Evolutionary conservation across 2,888 invertebrate species (phyloP), one percentile per base, ranked within the genome.

Genomic region (Tiliacea aurago): DNA sequence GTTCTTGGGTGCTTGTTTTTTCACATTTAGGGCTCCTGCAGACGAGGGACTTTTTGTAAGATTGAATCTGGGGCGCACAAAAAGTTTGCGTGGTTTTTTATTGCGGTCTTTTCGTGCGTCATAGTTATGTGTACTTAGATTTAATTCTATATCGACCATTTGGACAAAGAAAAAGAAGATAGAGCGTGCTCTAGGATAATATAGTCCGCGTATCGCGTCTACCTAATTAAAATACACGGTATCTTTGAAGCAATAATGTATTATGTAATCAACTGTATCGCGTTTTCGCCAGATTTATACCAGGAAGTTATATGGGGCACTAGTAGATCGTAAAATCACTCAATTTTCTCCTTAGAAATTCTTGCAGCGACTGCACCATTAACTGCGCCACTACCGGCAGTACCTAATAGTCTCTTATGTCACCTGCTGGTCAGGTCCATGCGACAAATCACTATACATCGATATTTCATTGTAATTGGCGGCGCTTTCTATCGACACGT

Each of bases 401-500:
- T 10, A 23, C 41, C 7, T 15, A 33, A 33, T 15, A 13, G 51
- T 53, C 23, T 45, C 15, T 64, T 47, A 71, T 47, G 63, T 47
- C 58, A 64, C 58, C 13, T 33, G 43, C 23, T 56, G n/a, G 18
- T 58, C 71, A 58, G 63, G 23, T 47, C 3, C 2, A 20, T 2
- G 37, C 53, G 67, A 61, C 55, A 79, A 64, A 68, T 73, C 58
- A 59, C 37, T 61, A 47, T 41, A 75, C 13, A 43, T 47, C 41
- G 65, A 11, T 69, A 28, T 49, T 66, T 51, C 67, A 23, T 23
- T 56, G 55, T 80, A 71, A 64, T 76, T 80, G 80, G 59, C 66
- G 63, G 58, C 55, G 47, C 76, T 76, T 80, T 80, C 80, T 65
- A 68, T 64, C 53, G 47, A 47, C 59, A 55, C 63, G 58, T 55